A percentile compares a stretch with the other conserved stretches of the same genome.
Conservation (phyloP, 2,113 vertebrate species). For the Cynocephalus volans region DNA sequence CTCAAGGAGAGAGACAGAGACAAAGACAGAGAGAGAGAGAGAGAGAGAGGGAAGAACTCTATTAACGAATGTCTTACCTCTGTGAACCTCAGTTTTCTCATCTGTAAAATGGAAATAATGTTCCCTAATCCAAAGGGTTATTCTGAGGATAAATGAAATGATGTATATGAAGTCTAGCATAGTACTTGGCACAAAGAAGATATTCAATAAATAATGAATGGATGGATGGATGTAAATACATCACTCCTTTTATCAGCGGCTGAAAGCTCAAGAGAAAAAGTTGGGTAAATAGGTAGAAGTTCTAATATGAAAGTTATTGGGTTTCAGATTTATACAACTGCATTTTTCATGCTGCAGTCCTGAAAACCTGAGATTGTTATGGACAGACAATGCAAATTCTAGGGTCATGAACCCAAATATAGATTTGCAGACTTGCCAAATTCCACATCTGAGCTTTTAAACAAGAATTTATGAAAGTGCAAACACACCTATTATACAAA, state of each 20-base stretch:
- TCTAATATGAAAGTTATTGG: not conserved
- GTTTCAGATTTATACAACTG: not conserved
- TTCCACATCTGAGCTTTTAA: constrained; percentile 50
- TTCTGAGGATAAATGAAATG: constrained; percentile 7
- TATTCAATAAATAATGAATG: constrained; percentile 9
- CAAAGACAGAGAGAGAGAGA: not conserved
- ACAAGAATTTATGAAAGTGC: not conserved
- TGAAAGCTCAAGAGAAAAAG: not conserved
- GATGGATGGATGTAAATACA: not conserved
- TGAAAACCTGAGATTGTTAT: constrained; percentile 16
- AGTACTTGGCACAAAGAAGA: constrained; percentile 4
- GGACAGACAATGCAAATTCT: not conserved
- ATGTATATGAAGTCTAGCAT: not conserved
- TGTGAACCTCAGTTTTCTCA: constrained; percentile 5
- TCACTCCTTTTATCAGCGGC: not conserved
- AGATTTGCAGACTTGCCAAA: constrained; percentile 26
- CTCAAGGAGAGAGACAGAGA: not conserved
- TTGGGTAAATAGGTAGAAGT: not conserved
- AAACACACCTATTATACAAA: not conserved
- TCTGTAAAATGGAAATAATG: not conserved
- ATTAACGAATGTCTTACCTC: not conserved
- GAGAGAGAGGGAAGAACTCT: not conserved
- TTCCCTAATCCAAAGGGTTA: not conserved
- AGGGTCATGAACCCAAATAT: not conserved
- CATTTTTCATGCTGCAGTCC: not conserved